Conservation (phyloP, 2,888 invertebrate species). For the Isoperla grammatica region DNA sequence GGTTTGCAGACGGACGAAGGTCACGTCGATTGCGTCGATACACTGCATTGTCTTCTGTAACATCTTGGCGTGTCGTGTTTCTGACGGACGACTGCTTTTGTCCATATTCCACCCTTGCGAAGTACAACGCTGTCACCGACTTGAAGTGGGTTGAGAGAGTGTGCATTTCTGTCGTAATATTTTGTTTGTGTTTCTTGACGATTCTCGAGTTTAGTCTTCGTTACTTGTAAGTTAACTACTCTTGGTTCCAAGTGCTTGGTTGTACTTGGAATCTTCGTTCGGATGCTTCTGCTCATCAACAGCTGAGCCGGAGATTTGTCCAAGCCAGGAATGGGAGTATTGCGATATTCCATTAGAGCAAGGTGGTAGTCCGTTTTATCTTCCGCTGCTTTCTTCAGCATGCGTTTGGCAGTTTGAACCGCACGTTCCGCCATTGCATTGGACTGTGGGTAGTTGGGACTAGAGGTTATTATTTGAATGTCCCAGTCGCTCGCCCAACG, state of each 20-base stretch:
- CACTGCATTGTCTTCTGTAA: neutral
- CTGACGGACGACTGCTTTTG: neutral
- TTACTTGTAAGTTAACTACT: neutral
- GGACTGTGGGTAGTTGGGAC: slow-evolving; percentile 33
- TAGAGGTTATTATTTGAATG: slow-evolving; percentile 29
- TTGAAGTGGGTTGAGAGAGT: neutral
- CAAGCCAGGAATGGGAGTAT: slow-evolving; percentile 2
- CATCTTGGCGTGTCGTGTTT: slow-evolving; percentile 1
- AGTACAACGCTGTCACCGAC: slow-evolving; percentile 1
- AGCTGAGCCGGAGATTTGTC: slow-evolving; percentile 8
- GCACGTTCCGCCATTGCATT: slow-evolving; percentile 34
- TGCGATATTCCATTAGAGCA: slow-evolving; percentile 18
- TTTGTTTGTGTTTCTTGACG: neutral
- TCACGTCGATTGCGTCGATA: slow-evolving; percentile 11
- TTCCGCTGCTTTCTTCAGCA: slow-evolving; percentile 30
- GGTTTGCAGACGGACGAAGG: neutral
- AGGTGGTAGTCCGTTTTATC: slow-evolving; percentile 10
- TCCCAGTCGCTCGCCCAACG: slow-evolving; percentile 32
- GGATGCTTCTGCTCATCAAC: neutral
- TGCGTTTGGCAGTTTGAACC: slow-evolving; percentile 29
- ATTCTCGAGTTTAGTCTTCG: too few species aligned
- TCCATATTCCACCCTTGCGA: neutral
- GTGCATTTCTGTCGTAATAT: slow-evolving; percentile 5
- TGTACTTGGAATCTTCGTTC: slow-evolving; percentile 5
- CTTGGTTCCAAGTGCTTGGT: neutral